A percentile compares a stretch with the other conserved stretches of the same genome.
Conservation (phyloP, 2,888 invertebrate genomes). For the Homarus gammarus region DNA sequence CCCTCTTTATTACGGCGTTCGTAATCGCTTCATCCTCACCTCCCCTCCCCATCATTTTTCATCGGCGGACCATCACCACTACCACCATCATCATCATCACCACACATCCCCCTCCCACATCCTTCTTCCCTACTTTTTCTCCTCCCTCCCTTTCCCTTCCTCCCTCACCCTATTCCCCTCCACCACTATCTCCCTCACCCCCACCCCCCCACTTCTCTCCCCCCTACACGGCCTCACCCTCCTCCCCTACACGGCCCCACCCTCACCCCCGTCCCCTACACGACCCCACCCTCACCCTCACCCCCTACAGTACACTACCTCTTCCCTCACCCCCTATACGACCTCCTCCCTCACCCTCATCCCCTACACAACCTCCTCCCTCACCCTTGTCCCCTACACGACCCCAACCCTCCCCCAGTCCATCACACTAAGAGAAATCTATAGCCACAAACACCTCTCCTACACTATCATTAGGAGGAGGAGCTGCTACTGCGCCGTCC, state of each 20-base stretch:
- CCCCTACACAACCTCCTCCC: background rate
- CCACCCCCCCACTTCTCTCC: background rate
- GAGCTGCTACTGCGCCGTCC: too few relatives aligned
- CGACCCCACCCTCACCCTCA: background rate
- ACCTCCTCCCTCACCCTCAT: background rate
- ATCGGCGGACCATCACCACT: constrained; percentile 3
- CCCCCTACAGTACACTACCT: background rate
- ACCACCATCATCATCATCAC: constrained; percentile 23
- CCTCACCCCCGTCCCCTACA: background rate
- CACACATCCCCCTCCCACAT: constrained; percentile 1
- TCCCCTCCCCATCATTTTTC: constrained; percentile 52
- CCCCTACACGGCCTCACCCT: background rate
- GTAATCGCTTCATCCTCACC: constrained; percentile 52
- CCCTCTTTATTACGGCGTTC: constrained; percentile 49
- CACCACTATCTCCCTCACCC: too few relatives aligned
- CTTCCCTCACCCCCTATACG: constrained; percentile 18
- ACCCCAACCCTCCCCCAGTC: background rate
- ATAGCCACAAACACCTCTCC: constrained; percentile 23
- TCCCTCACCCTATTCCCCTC: background rate
- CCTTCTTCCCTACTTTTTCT: background rate
- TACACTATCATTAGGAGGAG: background rate
- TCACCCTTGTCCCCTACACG: background rate
- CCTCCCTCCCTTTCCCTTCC: background rate
- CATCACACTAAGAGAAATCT: constrained; percentile 50
- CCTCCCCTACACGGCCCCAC: background rate